These are phyloP conservation scores for Rhinogobio ventralis DNA, from an alignment of 2,797 vertebrate genomes.

Conservation along the genomic window DNA sequence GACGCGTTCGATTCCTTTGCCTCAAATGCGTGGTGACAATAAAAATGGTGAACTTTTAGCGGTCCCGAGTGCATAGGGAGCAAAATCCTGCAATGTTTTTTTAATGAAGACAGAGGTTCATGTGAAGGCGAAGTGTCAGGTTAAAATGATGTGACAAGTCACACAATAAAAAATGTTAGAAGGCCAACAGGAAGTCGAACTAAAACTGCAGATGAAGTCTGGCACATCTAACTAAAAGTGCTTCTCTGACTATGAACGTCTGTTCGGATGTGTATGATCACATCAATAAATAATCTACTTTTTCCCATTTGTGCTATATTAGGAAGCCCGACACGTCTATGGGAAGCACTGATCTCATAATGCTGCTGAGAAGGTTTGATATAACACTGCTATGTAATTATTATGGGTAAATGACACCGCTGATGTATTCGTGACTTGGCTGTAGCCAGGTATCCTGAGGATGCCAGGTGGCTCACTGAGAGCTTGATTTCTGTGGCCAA, in stretches of 20 bases:
- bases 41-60: conserved; percentile 30
- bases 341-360: background rate
- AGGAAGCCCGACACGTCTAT: background rate
- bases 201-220: too few species aligned
- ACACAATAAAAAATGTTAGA: conserved; percentile 27
- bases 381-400: background rate
- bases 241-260: conserved; percentile 8
- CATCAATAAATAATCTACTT: conserved; percentile 19
- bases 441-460: background rate
- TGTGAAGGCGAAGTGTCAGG: conserved; percentile 60
- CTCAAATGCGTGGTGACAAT: background rate
- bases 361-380: background rate
- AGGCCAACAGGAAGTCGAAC: conserved; percentile 31
- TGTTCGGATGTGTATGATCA: background rate
- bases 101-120: conserved; percentile 64
- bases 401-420: background rate
- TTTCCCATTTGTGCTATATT: conserved; percentile 2
- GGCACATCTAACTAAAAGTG: background rate
- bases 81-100: conserved; percentile 52
- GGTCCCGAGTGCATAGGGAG: conserved; percentile 11
- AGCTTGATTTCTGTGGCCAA: background rate
- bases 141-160: conserved; percentile 50
- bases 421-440: background rate
- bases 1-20: background rate
- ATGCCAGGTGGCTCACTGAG: background rate